These are phyloP conservation scores for Serripes groenlandicus DNA, from an alignment of 2,888 invertebrate genomes.

Conservation along the genomic window DNA sequence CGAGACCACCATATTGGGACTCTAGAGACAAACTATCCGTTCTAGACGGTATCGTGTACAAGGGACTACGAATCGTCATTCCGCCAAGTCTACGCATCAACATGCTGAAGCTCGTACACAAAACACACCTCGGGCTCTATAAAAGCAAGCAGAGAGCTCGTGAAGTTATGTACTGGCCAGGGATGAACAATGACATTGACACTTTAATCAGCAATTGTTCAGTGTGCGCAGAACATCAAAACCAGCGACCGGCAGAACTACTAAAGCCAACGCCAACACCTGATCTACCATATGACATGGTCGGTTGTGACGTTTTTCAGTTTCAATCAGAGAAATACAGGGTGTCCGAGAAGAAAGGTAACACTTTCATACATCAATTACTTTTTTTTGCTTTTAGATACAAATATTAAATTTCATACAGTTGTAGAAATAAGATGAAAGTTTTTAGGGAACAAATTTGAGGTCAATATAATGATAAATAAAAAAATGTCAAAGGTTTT, in stretches of 20 bases:
- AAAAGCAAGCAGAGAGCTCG: constrained; percentile 61
- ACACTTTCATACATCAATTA: too few relatives aligned
- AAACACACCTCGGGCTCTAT: constrained; percentile 59
- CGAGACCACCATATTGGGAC: constrained; percentile 50
- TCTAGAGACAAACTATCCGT: constrained; percentile 49
- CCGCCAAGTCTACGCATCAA: constrained; percentile 53
- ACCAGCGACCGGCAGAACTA: constrained; percentile 53
- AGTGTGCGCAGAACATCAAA: constrained; percentile 57
- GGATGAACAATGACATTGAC: constrained; percentile 61
- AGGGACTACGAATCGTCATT: constrained; percentile 55
- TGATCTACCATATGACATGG: constrained; percentile 56
- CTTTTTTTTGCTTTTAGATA: too few relatives aligned
- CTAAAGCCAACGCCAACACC: constrained; percentile 61
- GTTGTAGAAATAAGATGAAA: too few relatives aligned
- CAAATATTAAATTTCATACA: too few relatives aligned
- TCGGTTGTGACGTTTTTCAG: constrained; percentile 60
- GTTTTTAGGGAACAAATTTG: too few relatives aligned
- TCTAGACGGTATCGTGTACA: constrained; percentile 55
- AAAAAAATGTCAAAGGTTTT: too few relatives aligned
- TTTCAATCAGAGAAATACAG: constrained; percentile 59
- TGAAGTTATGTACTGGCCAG: constrained; percentile 62
- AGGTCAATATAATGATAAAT: too few relatives aligned
- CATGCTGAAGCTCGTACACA: constrained; percentile 48
- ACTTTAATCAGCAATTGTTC: constrained; percentile 47
- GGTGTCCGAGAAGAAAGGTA: too few relatives aligned